These are phyloP conservation scores for Xestia ashworthii DNA, from an alignment of 2,888 invertebrate genomes.

Conservation along the genomic window DNA sequence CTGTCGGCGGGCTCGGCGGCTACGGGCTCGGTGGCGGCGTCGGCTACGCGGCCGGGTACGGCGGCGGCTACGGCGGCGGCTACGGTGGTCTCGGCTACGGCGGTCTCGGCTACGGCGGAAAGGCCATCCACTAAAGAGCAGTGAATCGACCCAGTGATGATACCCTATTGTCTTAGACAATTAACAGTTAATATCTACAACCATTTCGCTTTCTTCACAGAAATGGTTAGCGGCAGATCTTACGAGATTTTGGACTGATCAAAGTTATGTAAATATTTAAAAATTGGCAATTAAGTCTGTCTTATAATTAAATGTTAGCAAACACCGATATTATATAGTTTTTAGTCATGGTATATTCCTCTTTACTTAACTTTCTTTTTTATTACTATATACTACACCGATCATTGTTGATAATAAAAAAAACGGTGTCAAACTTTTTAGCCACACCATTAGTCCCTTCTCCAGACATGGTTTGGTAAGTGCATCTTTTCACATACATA, in stretches of 20 bases:
- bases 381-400: background rate
- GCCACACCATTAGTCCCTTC: background rate
- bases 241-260: slow-evolving; percentile 75
- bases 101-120: slow-evolving; percentile 36
- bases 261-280: slow-evolving; percentile 77
- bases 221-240: slow-evolving; percentile 87
- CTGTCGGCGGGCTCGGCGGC: slow-evolving; percentile 67
- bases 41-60: slow-evolving; percentile 36
- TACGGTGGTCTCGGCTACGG: slow-evolving; percentile 57
- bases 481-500: slow-evolving; percentile 4
- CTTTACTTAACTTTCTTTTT: background rate
- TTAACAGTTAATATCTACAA: slow-evolving; percentile 79
- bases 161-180: slow-evolving; percentile 71
- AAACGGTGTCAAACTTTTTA: background rate
- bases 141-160: slow-evolving; percentile 64
- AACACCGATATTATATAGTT: slow-evolving; percentile 51
- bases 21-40: slow-evolving; percentile 56
- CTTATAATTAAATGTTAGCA: slow-evolving; percentile 76
- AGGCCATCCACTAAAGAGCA: slow-evolving; percentile 55
- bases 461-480: background rate
- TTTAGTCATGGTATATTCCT: slow-evolving; percentile 31
- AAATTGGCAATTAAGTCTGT: slow-evolving; percentile 73
- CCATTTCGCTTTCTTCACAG: slow-evolving; percentile 81
- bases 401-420: background rate
- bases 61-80: slow-evolving; percentile 57